A percentile compares a stretch with the other conserved stretches of the same genome.
Conservation (phyloP, 2,113 vertebrate genomes). For the Regulus satrapa region DNA sequence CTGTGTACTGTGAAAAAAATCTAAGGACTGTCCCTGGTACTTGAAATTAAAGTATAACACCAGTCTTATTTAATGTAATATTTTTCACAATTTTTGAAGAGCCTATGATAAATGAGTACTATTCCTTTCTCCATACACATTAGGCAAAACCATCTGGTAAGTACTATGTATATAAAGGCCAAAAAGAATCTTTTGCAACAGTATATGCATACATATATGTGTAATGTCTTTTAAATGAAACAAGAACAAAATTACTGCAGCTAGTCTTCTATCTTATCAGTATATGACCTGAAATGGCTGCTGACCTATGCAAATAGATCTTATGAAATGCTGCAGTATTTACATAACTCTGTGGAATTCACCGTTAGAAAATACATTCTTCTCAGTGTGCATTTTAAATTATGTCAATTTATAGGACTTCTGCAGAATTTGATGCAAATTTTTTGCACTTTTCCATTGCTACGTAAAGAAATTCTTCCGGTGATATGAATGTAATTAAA, state of each 20-base stretch:
- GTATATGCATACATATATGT: background rate
- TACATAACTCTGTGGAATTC: background rate
- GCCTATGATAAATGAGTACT: background rate
- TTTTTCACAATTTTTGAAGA: background rate
- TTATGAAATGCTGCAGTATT: background rate
- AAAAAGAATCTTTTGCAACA: background rate
- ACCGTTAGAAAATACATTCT: background rate
- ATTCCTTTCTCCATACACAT: background rate
- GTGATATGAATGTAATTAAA: background rate
- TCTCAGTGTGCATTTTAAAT: background rate
- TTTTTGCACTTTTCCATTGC: background rate
- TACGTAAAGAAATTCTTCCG: fast-evolving
- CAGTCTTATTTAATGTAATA: background rate
- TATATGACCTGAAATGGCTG: background rate
- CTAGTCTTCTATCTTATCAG: background rate
- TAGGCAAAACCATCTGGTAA: background rate
- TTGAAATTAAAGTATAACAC: background rate
- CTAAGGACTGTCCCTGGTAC: background rate
- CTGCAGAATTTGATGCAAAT: background rate
- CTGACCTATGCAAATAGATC: background rate
- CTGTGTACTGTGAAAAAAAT: background rate
- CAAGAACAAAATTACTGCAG: background rate
- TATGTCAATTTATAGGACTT: background rate
- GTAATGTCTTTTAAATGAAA: background rate
- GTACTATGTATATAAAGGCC: background rate